Base-by-base conservation (phyloP, 2,113 vertebrate species). In the Synodontis membranacea region DNA sequence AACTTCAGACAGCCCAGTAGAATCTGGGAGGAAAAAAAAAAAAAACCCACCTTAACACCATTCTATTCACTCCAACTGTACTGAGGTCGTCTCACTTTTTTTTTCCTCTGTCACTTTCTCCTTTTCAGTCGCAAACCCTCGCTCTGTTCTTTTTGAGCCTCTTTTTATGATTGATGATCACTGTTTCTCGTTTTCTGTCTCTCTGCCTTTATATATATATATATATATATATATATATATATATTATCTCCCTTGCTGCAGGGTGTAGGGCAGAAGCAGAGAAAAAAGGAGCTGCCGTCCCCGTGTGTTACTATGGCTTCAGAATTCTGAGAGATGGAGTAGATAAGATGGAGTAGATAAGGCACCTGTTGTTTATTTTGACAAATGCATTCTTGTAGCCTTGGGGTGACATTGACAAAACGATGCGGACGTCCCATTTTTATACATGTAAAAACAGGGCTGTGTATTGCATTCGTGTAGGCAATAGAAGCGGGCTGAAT, bases 291-390 rank as follows among this genome's bases (percentile, higher is more conserved):
- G 78, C 34, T 68, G 39, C 60, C 5, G 76, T 87, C 72, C 34
- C 72, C 34, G 70, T 39, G 46, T 81, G 75, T 87, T 87, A 84
- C 50, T 50, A 8, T 28, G 60, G 46, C 52, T 66, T 62, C 50
- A 76, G 60, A 74, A 86, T 52, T 66, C 54, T 54, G 84, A 79
- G 68, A 28, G 70, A 86, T 79, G 76, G 83, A 74, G 54, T 66
- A 74, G 62, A 62, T 74, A 88, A 83, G 54, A 86, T 79, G 76
- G 83, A 74, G 54, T 66, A 74, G 62, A 62, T 74, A 88, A 83
- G 54, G 80, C 58, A 72, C 52, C 86, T 83, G 81, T 88, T 92
- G 88, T 90, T 91, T 90, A 90, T 88, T 86, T 88, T 91, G 85
- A 90, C 74, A 90, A 90, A 90, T 88, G 72, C 66, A 66, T 66